These are phyloP conservation scores for Lycorma delicatula DNA, from an alignment of 1,140 invertebrate species.

Conservation along the genomic window DNA sequence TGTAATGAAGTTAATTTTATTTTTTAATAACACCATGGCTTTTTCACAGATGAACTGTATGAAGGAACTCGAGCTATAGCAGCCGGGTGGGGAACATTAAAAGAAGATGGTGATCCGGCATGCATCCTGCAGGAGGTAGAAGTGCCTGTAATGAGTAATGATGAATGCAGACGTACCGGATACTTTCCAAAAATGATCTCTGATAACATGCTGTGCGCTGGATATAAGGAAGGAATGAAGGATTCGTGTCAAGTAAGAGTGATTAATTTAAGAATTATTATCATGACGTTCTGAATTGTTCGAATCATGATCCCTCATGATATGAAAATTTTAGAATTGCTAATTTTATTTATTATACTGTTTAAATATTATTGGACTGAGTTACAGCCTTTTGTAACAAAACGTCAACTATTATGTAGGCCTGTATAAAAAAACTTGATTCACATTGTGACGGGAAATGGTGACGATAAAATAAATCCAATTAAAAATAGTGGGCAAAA, in stretches of 20 bases:
- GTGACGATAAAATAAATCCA: too few relatives aligned
- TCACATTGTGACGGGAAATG: too few relatives aligned
- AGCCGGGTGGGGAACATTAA: constrained; percentile 76
- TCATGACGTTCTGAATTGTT: neutral
- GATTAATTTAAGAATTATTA: neutral
- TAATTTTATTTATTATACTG: neutral
- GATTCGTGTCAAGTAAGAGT: constrained; percentile 70
- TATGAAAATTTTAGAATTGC: neutral
- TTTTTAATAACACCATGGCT: too few relatives aligned
- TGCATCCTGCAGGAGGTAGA: constrained; percentile 73
- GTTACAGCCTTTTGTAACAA: too few relatives aligned
- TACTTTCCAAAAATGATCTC: constrained; percentile 71
- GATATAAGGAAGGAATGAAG: constrained; percentile 63
- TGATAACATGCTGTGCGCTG: constrained; percentile 79
- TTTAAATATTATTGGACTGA: constrained; percentile 13
- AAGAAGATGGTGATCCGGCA: constrained; percentile 69
- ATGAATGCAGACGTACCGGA: constrained; percentile 61
- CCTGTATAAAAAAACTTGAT: too few relatives aligned
- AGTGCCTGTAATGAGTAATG: constrained; percentile 69
- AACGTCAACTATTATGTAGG: too few relatives aligned
- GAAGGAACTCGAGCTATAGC: constrained; percentile 59
- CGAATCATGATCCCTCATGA: neutral
- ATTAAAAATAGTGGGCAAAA: too few relatives aligned
- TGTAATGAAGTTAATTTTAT: too few relatives aligned
- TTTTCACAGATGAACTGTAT: constrained; percentile 58